Base-by-base conservation (phyloP, 92 coral and sea anemone genomes). In the Palythoa caribaeorum region DNA sequence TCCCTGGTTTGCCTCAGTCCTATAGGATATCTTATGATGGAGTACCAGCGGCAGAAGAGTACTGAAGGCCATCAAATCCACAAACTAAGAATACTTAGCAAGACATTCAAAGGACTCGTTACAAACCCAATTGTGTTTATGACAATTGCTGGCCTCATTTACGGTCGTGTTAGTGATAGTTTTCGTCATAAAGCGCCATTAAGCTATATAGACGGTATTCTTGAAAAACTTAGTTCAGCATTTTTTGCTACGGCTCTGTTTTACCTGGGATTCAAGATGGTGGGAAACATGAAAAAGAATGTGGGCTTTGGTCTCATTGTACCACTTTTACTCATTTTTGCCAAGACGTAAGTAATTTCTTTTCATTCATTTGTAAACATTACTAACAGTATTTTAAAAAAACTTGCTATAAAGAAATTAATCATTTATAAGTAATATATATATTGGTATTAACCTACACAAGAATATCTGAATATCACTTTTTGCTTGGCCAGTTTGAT, bases 181-280 rank as follows among this genome's bases (percentile, higher is more conserved):
- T 90, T 91, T 36, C 9, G 83, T 37, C 91, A 89, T 62, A 77
- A 93, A 15, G 57, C 93, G 65, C 98, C 98, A 15, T 3, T 28
- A 28, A 28, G 7, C 3, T 86, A 92, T 65, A 5, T 94, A 16
- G 78, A 90, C 53, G 73, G 89, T 5, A 86, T 94, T 38, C 91
- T 96, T 36, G 81, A 80, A 57, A 94, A 81, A 9, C 94, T 96
- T 35, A 85, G 98, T 71, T 84, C 88, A 20, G 94, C 98, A 7
- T 96, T 96, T 83, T 91, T 92, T 71, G 98, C 96, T 20, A 88
- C 96, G 80, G 94, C 98, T 1, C 81, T 96, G 78, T 96, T 96
- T 85, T 96, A 87, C 83, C 88, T 96, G 85, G 98, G 98, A 17
- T 84, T 96, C 81, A 94, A 94, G 63, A 94, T 96, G 94, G 98